Evolutionary conservation across 2,797 vertebrate species (phyloP), one percentile per base, ranked within the genome.

Genomic region (Champsocephalus esox): DNA sequence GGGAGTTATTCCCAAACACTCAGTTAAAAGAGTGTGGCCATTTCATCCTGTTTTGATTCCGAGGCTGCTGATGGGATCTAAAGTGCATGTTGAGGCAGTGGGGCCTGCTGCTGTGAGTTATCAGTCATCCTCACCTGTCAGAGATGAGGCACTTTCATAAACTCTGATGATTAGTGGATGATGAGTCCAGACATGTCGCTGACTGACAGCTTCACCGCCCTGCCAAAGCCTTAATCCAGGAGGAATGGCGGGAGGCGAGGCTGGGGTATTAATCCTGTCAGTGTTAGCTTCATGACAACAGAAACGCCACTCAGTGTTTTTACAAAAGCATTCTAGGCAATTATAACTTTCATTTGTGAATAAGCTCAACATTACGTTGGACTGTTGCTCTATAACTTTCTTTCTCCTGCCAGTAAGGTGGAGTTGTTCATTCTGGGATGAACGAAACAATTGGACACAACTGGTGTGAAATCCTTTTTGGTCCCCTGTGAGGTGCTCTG

Each of bases 141-240:
- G 75, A 82, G 75, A 70, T 84, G 83, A 95, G 91, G 91, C 91
- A 94, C 93, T 96, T 95, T 94, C 94, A 93, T 95, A 95, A 96
- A 95, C 87, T 94, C 83, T 51, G 91, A 94, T 96, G 94, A 93
- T 95, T 88, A 94, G 94, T 92, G 92, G 84, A 90, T 90, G 94
- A 95, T 94, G 93, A 89, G 91, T 92, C 93, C 86, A 89, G 93
- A 92, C 95, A 94, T 90, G 92, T 84, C 69, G 81, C 56, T 91
- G 94, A 95, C 87, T 93, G 95, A 95, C 95, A 94, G 90, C 88
- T 90, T 92, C 93, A 87, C 91, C 89, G 87, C 66, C 61, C 75
- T 89, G 91, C 93, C 93, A 93, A 94, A 92, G 87, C 48, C 90
- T 72, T 87, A 92, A 95, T 94, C 89, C 92, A 81, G 85, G 60